Conservation (phyloP, 2,113 vertebrate species). For the Thalassarche chlororhynchos region DNA sequence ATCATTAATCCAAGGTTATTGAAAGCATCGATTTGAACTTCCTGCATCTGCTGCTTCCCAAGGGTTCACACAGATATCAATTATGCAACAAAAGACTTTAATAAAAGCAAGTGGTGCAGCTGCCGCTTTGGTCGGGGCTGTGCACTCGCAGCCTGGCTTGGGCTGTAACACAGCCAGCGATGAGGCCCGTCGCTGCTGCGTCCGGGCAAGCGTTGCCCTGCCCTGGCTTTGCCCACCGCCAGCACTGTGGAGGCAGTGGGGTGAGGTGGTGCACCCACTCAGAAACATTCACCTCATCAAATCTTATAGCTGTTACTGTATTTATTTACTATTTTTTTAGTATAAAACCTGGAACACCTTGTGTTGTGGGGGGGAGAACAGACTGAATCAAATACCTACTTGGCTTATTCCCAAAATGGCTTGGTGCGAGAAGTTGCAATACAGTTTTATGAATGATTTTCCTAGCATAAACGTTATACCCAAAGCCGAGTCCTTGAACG, state of each 20-base stretch:
- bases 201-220: neutral
- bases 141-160: rapidly evolving
- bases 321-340: neutral
- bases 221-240: neutral
- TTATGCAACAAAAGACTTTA: neutral
- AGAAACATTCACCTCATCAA: neutral
- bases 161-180: neutral
- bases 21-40: neutral
- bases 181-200: rapidly evolving
- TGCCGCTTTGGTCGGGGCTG: neutral
- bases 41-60: constrained; percentile 29
- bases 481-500: neutral
- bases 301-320: neutral
- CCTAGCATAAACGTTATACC: neutral
- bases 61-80: neutral
- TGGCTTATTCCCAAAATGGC: neutral
- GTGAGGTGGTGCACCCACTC: neutral
- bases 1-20: neutral
- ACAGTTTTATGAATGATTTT: neutral
- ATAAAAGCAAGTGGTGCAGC: neutral
- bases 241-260: neutral
- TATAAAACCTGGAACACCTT: neutral
- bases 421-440: neutral
- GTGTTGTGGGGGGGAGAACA: neutral
- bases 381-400: neutral